A percentile compares a stretch with the other conserved stretches of the same genome.
Conservation (phyloP, 1,140 invertebrate genomes). For the Calliphora vicina region DNA sequence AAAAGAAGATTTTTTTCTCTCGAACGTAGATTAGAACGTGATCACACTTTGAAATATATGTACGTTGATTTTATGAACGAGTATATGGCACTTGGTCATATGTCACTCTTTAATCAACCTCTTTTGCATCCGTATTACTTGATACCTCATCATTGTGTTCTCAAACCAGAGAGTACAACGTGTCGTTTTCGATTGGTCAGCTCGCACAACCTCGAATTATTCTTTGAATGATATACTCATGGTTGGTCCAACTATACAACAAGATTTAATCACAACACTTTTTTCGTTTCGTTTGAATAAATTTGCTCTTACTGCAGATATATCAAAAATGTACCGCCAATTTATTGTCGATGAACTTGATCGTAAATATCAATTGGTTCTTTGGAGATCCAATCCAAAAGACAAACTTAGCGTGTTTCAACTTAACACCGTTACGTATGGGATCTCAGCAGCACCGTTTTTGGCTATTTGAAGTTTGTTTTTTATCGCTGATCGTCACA, state of each 20-base stretch:
- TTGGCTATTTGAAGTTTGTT: slow-evolving; percentile 20
- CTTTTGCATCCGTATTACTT: not conserved
- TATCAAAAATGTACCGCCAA: slow-evolving; percentile 36
- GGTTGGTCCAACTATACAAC: slow-evolving; percentile 50
- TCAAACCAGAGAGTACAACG: slow-evolving; percentile 21
- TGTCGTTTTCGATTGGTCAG: slow-evolving; percentile 28
- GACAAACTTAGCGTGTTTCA: not conserved
- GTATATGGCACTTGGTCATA: not conserved
- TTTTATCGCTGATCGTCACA: slow-evolving; percentile 13
- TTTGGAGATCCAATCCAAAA: not conserved
- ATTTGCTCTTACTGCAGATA: slow-evolving; percentile 31
- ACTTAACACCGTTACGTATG: not conserved
- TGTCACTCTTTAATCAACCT: not conserved
- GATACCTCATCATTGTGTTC: slow-evolving; percentile 41
- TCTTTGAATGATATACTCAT: slow-evolving; percentile 21
- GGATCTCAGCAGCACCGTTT: slow-evolving; percentile 1
- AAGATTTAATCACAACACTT: slow-evolving; percentile 20
- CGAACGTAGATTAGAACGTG: slow-evolving; percentile 16
- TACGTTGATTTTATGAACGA: not conserved
- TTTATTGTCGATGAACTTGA: not conserved
- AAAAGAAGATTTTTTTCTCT: not conserved
- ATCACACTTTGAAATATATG: not conserved
- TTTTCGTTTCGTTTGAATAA: slow-evolving; percentile 31
- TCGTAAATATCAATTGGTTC: not conserved
- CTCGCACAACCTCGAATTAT: slow-evolving; percentile 4